Percentiles rank a stretch among this genome's conserved stretches.
These are phyloP conservation scores for Virgularia gustaviana DNA, from an alignment of 92 coral and sea anemone species.

Conservation along the genomic window DNA sequence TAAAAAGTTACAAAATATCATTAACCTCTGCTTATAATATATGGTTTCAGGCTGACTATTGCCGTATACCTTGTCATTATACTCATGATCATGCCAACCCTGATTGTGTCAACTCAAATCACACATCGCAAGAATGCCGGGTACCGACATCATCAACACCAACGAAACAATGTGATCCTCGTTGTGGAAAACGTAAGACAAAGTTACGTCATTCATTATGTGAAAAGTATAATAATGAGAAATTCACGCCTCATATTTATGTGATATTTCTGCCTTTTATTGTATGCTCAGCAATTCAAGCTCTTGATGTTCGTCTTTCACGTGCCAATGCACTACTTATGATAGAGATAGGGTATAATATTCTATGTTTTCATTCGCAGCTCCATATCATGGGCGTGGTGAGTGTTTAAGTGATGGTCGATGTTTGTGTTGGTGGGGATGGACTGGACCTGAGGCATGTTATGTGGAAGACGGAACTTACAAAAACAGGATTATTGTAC, in stretches of 20 bases:
- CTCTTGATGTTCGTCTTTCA: too few relatives aligned
- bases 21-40: neutral
- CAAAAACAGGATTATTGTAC: conserved; percentile 67
- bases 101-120: conserved; percentile 26
- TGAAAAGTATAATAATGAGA: too few relatives aligned
- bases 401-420: conserved; percentile 60
- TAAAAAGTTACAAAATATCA: neutral
- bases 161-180: neutral
- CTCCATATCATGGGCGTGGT: conserved; percentile 53
- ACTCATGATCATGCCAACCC: conserved; percentile 28
- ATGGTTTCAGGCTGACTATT: conserved; percentile 31
- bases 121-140: conserved; percentile 13
- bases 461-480: conserved; percentile 50
- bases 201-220: neutral
- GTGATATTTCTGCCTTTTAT: neutral
- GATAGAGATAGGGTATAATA: neutral
- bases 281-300: neutral
- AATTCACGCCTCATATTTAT: too few relatives aligned
- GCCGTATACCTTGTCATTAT: conserved; percentile 34
- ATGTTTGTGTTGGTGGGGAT: conserved; percentile 93
- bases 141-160: neutral
- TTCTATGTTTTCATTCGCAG: neutral
- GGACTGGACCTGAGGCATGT: conserved; percentile 73
- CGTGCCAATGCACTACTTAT: too few relatives aligned
- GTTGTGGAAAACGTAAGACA: conserved; percentile 31